phyloP scores from a whole-genome alignment of 2,888 invertebrate genomes.

The Cantharis nigra region DNA sequence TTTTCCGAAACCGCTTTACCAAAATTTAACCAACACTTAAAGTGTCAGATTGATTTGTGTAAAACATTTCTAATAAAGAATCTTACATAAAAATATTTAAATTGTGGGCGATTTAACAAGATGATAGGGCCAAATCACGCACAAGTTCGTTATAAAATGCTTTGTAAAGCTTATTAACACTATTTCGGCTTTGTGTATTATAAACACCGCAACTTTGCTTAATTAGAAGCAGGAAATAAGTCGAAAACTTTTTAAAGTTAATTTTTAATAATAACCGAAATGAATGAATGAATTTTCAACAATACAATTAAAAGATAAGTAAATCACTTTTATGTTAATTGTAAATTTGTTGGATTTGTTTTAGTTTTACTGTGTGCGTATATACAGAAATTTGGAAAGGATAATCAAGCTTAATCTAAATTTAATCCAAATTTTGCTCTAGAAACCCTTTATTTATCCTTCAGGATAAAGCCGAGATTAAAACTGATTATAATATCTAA shows the following conservation, averaged over 20 bases:
- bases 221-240: not conserved
- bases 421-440: not conserved
- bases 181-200: not conserved
- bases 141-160: not conserved
- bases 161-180: not conserved
- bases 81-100: not conserved
- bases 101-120: not conserved
- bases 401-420: slow-evolving; percentile 1
- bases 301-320: not conserved
- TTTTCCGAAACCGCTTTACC: not conserved
- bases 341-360: not conserved
- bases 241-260: not conserved
- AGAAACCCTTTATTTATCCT: not conserved
- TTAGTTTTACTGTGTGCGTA: not conserved
- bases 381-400: not conserved
- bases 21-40: not conserved
- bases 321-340: not conserved
- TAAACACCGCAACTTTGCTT: not conserved
- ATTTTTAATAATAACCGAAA: not conserved
- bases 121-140: not conserved
- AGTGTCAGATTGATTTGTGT: not conserved
- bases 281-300: not conserved
- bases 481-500: not conserved
- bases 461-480: not conserved
- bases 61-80: not conserved